These are phyloP conservation scores for Brachypteracias leptosomus DNA, from an alignment of 2,113 vertebrate species.

Conservation along the genomic window DNA sequence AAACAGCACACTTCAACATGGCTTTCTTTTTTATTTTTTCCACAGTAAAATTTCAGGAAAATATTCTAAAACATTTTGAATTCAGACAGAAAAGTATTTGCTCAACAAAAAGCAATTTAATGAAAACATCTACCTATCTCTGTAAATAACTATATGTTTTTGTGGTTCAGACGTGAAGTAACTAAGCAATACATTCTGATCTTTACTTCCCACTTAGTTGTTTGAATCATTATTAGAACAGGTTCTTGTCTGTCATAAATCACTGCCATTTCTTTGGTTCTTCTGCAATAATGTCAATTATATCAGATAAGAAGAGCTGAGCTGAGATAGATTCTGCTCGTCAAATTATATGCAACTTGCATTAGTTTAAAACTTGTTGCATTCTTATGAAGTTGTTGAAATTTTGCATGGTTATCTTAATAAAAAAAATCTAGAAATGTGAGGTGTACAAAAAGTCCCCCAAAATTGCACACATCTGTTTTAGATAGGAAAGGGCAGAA, in stretches of 20 bases:
- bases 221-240: neutral
- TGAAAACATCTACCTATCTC: neutral
- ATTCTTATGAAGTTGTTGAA: neutral
- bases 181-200: neutral
- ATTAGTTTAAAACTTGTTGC: neutral
- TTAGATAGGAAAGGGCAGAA: neutral
- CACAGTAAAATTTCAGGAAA: neutral
- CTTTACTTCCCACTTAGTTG: neutral
- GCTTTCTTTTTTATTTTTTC: neutral
- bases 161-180: neutral
- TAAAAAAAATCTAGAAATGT: neutral
- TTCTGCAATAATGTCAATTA: neutral
- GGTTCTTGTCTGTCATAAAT: neutral
- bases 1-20: neutral
- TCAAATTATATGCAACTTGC: neutral
- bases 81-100: neutral
- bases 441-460: rapidly evolving
- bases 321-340: neutral
- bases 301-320: neutral
- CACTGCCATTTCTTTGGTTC: neutral
- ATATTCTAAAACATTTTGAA: neutral
- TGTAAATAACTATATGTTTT: neutral
- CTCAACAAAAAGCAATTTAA: neutral
- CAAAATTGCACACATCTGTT: neutral
- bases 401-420: neutral